Base-by-base conservation (phyloP, 1,140 invertebrate genomes). In the Sweltsa coloradensis region DNA sequence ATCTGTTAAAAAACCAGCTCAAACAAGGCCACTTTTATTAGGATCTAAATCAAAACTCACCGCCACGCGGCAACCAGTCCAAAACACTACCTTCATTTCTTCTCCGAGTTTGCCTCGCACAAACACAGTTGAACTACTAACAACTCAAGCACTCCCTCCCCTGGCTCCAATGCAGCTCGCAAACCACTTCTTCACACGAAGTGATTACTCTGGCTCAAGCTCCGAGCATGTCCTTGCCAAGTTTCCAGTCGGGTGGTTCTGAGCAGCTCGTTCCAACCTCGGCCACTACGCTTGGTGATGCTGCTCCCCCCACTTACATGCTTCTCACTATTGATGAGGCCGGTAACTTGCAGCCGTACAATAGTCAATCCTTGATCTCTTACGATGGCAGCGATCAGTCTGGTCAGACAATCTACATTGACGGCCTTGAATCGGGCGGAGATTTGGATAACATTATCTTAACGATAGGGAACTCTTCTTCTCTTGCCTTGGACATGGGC, bases 291-390 rank as follows among this genome's bases (percentile, higher is more conserved):
- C 16, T 44, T 7, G 42, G 73, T 53, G 72, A 73, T 31, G 78
- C 76, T 0, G 73, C 74, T 19, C 44, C 51, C 0, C 72, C 77
- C 36, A 74, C 75, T 1, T 81, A 71, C 62, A 66, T 81, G 64
- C 53, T 75, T 60, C 56, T 81, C 49, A 69, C 72, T 23, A 67
- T 81, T 1, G 77, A 81, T 58, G 78, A 81, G 50, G 74, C 79
- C 46, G 79, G 81, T 31, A 76, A 77, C 43, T 71, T 81, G 25
- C 78, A 75, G 31, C 75, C 79, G 5, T 66, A 85, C 4, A 81
- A 81, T 49, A 78, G 79, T 49, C 70, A 78, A 0, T 60, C 83
- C 3, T 54, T 63, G 51, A 58, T 64, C 55, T 62, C 60, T 0
- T 53, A 65, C 34, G 63, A 64, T 49, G 65, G 60, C 23, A 58